Evolutionary conservation across 2,113 vertebrate genomes (phyloP).

Genomic region (Tringa solitaria): DNA sequence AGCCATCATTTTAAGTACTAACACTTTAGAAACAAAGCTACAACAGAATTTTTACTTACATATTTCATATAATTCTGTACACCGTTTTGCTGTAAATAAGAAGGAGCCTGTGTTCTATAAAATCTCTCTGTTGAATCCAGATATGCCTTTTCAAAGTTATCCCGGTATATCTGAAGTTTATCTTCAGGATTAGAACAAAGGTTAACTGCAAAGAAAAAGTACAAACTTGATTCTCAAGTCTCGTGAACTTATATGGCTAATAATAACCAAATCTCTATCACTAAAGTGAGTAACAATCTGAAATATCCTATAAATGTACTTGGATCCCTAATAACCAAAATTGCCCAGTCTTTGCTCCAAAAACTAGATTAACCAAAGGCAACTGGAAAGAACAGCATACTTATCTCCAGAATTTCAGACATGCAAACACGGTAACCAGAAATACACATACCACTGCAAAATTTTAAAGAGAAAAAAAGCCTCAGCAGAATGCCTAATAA

Average conservation of each 20-base stretch:
- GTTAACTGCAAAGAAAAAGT: slow-evolving; percentile 87
- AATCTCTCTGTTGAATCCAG: slow-evolving; percentile 99
- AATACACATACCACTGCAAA: not conserved
- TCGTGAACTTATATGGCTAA: not conserved
- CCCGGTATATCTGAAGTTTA: slow-evolving; percentile 98
- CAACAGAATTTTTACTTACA: slow-evolving; percentile 80
- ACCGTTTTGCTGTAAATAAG: slow-evolving; percentile 97
- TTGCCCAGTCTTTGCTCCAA: not conserved
- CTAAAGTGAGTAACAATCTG: not conserved
- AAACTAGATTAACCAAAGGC: not conserved
- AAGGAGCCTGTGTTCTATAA: slow-evolving; percentile 97
- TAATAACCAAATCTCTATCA: not conserved
- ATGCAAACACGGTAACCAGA: not conserved
- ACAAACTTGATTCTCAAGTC: slow-evolving; percentile 1
- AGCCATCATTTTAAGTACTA: slow-evolving; percentile 71
- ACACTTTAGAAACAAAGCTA: not conserved
- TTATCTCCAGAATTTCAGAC: not conserved
- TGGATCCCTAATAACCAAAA: not conserved
- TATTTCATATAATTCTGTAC: slow-evolving; percentile 99
- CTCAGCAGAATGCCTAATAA: not conserved
- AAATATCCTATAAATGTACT: not conserved
- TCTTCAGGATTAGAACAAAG: slow-evolving; percentile 98
- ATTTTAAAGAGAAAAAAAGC: not conserved
- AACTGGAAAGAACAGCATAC: not conserved
- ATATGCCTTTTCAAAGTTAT: slow-evolving; percentile 99